These are phyloP conservation scores for Rhagophthalmus giganteus DNA, from an alignment of 2,888 invertebrate species.

Conservation along the genomic window DNA sequence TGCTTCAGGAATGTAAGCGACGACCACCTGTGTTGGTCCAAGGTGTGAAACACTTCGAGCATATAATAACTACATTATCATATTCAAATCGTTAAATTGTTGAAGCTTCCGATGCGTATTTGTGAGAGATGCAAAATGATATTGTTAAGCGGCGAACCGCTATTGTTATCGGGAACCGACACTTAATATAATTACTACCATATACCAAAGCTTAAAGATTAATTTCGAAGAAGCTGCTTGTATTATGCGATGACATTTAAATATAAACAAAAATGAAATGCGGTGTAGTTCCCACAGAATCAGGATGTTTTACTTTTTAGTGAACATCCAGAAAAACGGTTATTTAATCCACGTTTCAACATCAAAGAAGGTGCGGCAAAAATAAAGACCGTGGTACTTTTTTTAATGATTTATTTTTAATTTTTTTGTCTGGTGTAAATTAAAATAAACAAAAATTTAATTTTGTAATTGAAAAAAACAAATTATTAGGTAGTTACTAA, in stretches of 20 bases:
- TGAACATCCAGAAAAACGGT: constrained; percentile 4
- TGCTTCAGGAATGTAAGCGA: constrained; percentile 27
- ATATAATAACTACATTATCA: background rate
- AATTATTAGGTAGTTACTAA: too few relatives aligned
- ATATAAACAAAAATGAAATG: constrained; percentile 18
- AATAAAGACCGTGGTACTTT: background rate
- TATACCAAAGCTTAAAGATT: too few relatives aligned
- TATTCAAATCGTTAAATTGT: background rate
- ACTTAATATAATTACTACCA: too few relatives aligned
- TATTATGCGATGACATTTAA: constrained; percentile 13
- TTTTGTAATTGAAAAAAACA: too few relatives aligned
- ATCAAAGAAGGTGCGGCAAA: constrained; percentile 12
- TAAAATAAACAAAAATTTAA: too few relatives aligned
- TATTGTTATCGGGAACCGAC: too few relatives aligned
- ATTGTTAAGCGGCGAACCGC: too few relatives aligned
- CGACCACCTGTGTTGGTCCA: constrained; percentile 33
- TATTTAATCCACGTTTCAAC: constrained; percentile 4
- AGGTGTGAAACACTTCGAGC: constrained; percentile 28
- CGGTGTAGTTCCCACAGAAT: constrained; percentile 14
- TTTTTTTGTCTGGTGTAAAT: background rate
- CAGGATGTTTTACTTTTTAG: constrained; percentile 15
- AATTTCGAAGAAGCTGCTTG: constrained; percentile 11
- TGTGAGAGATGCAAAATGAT: too few relatives aligned
- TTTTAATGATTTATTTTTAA: background rate
- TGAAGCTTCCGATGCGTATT: too few relatives aligned